Percentiles rank a stretch among this genome's conserved stretches.
Conservation (phyloP, 1,140 invertebrate genomes). For the Hestina assimilis region DNA sequence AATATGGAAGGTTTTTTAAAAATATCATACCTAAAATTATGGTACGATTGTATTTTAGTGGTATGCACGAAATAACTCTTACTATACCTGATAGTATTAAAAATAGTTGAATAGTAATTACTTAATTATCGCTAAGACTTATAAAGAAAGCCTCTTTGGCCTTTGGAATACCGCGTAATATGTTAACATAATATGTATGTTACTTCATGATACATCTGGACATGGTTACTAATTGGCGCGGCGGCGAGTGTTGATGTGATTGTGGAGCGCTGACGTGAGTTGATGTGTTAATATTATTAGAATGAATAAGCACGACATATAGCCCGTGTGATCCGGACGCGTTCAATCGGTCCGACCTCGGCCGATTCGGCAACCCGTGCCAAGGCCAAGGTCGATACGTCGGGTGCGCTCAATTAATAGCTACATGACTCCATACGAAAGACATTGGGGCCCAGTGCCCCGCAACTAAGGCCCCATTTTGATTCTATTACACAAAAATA, state of each 20-base stretch:
- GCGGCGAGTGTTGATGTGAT: constrained; percentile 9
- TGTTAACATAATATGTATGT: background rate
- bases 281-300: constrained; percentile 24
- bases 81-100: too few species aligned
- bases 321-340: constrained; percentile 70
- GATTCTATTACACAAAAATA: background rate
- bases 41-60: too few species aligned
- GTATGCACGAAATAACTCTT: too few species aligned
- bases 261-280: too few species aligned
- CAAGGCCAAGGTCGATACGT: constrained; percentile 69
- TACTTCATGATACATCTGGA: constrained; percentile 3
- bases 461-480: background rate
- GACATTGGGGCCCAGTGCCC: constrained; percentile 40
- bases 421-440: constrained; percentile 29
- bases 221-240: constrained; percentile 10
- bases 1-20: too few species aligned
- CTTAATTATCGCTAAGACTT: too few species aligned
- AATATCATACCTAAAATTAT: too few species aligned
- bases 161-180: background rate
- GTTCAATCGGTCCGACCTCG: constrained; percentile 65
- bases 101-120: too few species aligned
- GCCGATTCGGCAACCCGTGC: constrained; percentile 66
- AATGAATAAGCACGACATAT: constrained; percentile 32
- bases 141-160: too few species aligned
- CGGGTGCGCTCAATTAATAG: constrained; percentile 63